Evolutionary conservation across 2,888 invertebrate genomes (phyloP).

Genomic region (Pheosia tremula): DNA sequence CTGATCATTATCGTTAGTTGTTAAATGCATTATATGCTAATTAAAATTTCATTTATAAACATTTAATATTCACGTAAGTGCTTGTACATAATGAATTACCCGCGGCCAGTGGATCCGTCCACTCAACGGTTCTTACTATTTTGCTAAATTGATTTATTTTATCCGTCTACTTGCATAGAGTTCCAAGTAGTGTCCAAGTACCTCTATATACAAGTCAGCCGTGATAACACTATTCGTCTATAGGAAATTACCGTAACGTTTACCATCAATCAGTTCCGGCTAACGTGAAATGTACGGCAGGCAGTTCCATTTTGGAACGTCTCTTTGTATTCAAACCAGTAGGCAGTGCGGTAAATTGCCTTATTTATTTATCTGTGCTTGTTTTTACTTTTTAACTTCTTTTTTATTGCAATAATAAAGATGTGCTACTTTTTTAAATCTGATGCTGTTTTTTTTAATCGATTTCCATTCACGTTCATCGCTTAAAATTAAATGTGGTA

Average conservation of each 20-base stretch:
- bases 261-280: conserved; percentile 51
- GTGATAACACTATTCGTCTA: background rate
- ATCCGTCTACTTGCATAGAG: too few relatives aligned
- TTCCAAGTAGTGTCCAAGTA: too few relatives aligned
- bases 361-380: conserved; percentile 28
- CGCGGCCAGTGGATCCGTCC: too few relatives aligned
- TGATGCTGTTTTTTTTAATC: background rate
- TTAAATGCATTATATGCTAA: conserved; percentile 1
- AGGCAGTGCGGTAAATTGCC: conserved; percentile 24
- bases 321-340: conserved; percentile 15
- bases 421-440: background rate
- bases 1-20: background rate
- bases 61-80: background rate
- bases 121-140: too few relatives aligned
- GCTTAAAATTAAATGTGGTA: too few relatives aligned
- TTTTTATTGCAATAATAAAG: background rate
- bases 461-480: too few relatives aligned
- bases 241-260: conserved; percentile 26
- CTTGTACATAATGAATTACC: too few relatives aligned
- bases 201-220: background rate
- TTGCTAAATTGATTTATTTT: too few relatives aligned
- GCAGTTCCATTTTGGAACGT: conserved; percentile 18
- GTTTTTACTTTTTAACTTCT: conserved; percentile 16
- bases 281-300: conserved; percentile 5
- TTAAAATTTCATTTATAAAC: background rate